Evolutionary conservation across 1,140 invertebrate genomes (phyloP), one percentile per base, ranked within the genome.

Genomic region (Sinella curviseta): DNA sequence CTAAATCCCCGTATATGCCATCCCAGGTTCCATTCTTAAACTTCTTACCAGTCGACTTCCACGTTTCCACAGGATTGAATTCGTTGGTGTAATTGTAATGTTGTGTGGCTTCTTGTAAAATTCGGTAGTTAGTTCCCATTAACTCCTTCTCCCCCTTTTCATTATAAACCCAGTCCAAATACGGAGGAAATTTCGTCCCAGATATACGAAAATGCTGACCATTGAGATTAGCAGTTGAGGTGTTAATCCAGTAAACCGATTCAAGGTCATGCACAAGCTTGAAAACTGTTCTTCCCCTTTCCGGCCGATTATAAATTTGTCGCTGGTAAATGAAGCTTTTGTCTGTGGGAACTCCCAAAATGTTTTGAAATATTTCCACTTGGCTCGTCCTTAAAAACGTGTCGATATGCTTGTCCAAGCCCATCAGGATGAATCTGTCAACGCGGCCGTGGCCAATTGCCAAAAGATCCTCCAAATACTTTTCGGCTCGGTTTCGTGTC

Each of bases 1-100:
- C 65, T 65, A 81, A 12, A 39, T 70, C 65, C 1, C 65, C 65
- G n/a, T 31, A 70, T 30, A 70, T 30, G 30, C 65, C 65, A 70
- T 70, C 65, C 65, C 65, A 70, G 4, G 65, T 70, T 16, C 65
- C 65, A n/a, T 70, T 70, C 8, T 1, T 3, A 2, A 31, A 70
- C 31, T 17, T 4, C 31, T 70, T 2, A 31, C 65, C 65, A 31
- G 65, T 70, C 31, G 31, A n/a, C 30, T 70, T 70, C 65, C 65
- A 70, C 4, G 30, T 14, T 3, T 70, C 31, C 12, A 14, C 26
- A 2, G 26, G 26, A 33, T 70, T 70, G 31, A 70, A 31, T 4
- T 12, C n/a, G 31, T 31, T 31, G 1, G 65, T 70, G 31, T 31
- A 70, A n/a, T 70, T 70, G n/a, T 31, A 33, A 8, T 70, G 8